Evolutionary conservation across 23 tunicate genomes (phyloP), one percentile per base, ranked within the genome.

Genomic region (Phallusia fumigata): DNA sequence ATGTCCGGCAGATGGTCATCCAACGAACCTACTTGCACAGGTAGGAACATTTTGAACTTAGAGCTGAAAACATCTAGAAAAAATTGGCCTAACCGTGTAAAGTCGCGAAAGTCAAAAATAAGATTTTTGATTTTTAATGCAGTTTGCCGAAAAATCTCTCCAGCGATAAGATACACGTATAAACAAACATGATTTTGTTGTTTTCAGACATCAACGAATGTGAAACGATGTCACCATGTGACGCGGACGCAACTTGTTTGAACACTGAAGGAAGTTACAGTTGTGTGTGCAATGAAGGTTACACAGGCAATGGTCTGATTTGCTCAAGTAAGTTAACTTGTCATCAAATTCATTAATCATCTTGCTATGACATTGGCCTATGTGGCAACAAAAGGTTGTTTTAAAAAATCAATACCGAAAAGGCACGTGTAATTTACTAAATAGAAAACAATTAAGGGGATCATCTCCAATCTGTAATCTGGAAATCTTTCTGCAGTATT

Each of bases 1-100:
- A 58, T 32, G 22, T 34, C 47, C 15, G 86, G 85, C n/a, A 65
- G 83, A 53, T 88, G 89, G 89, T 80, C 65, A 19, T 58, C 33
- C 30, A 78, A 65, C 30, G 89, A 65, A 30, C 79, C 83, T 8
- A 18, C 22, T 10, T 85, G 89, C 58, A 30, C 21, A 1, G 81
- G 81, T 78, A 28, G 35, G 81, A 33, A 33, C 3, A 40, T 5
- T n/a, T n/a, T 40, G 10, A 40, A 40, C 47, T 40, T n/a, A n/a
- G n/a, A n/a, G n/a, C n/a, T n/a, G n/a, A n/a, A n/a, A n/a, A n/a
- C n/a, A n/a, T n/a, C n/a, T n/a, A n/a, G n/a, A n/a, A n/a, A n/a
- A n/a, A n/a, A n/a, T n/a, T n/a, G n/a, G n/a, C n/a, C n/a, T n/a
- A n/a, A n/a, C n/a, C n/a, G n/a, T n/a, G n/a, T n/a, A 51, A 51